Base-by-base conservation (phyloP, 2,797 vertebrate species). In the Hirundo rustica region DNA sequence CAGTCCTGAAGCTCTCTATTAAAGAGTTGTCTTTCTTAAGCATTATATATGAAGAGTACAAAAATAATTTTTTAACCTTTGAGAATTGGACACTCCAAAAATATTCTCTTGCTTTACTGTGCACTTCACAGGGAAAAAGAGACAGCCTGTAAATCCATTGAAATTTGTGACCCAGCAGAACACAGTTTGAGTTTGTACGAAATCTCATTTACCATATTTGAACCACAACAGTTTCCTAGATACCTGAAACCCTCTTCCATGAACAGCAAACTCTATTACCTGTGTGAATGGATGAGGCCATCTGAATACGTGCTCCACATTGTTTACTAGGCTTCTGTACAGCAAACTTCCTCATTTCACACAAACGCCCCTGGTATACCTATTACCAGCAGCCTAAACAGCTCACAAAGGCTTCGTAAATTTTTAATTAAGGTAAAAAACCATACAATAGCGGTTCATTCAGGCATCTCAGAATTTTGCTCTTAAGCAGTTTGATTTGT, bases 371-470 rank as follows among this genome's bases (percentile, higher is more conserved):
- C 47, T 67, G 57, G 64, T 61, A 71, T 71, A 67, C 78, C 87
- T 83, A 90, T 77, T 93, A 85, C 30, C 68, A 75, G 51, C 51
- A 91, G n/a, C n/a, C 42, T 47, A 57, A 72, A 92, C 38, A 90
- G 50, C 77, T 94, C 91, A 96, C 65, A 87, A 94, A 96, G 57
- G 88, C 44, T 95, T 91, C 91, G 84, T 29, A 84, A 66, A 89
- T 92, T 96, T 97, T 97, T 97, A 97, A 97, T 97, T 95, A 96
- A 97, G 92, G 73, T 45, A 94, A 93, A 92, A 40, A 48, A 97
- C 87, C 34, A 89, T 40, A 77, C 22, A 66, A 72, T 78, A 88
- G 74, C 70, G 62, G 75, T 80, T 89, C 66, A 86, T 94, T 93
- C 79, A 76, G 66, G 47, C 58, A 74, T 11, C 74, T 45, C 42